phyloP scores from a whole-genome alignment of 2,113 vertebrate species.

The Protomyctophum bolini region DNA sequence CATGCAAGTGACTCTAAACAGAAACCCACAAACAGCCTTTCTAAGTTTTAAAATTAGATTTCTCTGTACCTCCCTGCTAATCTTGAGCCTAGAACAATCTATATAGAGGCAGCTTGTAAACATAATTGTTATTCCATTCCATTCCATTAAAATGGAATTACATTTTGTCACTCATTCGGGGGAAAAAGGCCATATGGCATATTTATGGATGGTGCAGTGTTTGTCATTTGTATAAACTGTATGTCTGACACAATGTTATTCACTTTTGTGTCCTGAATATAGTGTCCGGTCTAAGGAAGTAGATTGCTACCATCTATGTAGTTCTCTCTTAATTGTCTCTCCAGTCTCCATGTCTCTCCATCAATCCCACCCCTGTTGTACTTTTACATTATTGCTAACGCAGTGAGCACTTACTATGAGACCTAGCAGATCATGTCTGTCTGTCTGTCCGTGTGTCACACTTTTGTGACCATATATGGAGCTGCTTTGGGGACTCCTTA shows the following conservation, averaged over 20 bases:
- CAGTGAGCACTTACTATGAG: too few relatives aligned
- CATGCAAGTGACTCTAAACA: constrained; percentile 55
- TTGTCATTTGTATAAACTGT: too few relatives aligned
- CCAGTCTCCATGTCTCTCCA: not conserved
- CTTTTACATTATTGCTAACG: not conserved
- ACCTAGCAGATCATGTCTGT: too few relatives aligned
- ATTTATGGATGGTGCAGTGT: not conserved
- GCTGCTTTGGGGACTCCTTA: too few relatives aligned
- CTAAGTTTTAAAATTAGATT: constrained; percentile 63
- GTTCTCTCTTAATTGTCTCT: not conserved
- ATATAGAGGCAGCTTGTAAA: not conserved
- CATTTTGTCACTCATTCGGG: constrained; percentile 4
- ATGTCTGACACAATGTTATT: too few relatives aligned
- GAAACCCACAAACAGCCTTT: constrained; percentile 57
- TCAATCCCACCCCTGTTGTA: not conserved
- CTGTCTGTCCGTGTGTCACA: too few relatives aligned
- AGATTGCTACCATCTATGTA: not conserved
- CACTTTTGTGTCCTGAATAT: not conserved
- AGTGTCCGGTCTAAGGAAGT: not conserved
- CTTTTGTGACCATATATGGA: too few relatives aligned
- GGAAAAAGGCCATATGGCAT: not conserved
- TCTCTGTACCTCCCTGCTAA: constrained; percentile 18
- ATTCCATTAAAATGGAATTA: not conserved
- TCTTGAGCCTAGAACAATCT: constrained; percentile 4
- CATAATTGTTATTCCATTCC: too few relatives aligned